A percentile compares a stretch with the other conserved stretches of the same genome.
phyloP scores from a whole-genome alignment of 2,797 vertebrate species.

The Epinephelus coioides region DNA sequence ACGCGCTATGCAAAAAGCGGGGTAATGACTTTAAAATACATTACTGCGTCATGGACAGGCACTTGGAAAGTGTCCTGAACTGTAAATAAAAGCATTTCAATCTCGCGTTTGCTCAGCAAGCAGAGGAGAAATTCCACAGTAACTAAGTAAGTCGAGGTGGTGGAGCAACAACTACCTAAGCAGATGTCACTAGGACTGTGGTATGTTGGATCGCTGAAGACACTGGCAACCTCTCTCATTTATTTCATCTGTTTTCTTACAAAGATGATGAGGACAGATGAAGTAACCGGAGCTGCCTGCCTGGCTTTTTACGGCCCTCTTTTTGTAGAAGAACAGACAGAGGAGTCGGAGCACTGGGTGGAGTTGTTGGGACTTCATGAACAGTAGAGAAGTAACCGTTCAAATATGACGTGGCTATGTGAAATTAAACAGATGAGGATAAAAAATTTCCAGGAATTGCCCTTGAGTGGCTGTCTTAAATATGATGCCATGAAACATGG shows the following conservation, averaged over 20 bases:
- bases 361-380: slow-evolving; percentile 58
- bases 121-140: slow-evolving; percentile 80
- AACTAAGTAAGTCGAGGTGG: slow-evolving; percentile 77
- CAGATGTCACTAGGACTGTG: slow-evolving; percentile 82
- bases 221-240: slow-evolving; percentile 72
- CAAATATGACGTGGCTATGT: slow-evolving; percentile 53
- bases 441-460: slow-evolving; percentile 55
- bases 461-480: slow-evolving; percentile 47
- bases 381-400: slow-evolving; percentile 49
- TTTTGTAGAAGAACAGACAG: slow-evolving; percentile 56
- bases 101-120: slow-evolving; percentile 70
- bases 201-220: slow-evolving; percentile 71
- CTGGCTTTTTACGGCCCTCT: slow-evolving; percentile 61
- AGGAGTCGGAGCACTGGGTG: slow-evolving; percentile 49
- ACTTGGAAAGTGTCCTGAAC: slow-evolving; percentile 77
- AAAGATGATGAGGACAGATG: slow-evolving; percentile 71
- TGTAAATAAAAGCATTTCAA: slow-evolving; percentile 86
- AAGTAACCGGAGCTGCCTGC: slow-evolving; percentile 71
- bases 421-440: slow-evolving; percentile 66
- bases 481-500: slow-evolving; percentile 59
- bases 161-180: slow-evolving; percentile 80
- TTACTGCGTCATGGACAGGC: slow-evolving; percentile 76
- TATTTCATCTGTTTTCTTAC: slow-evolving; percentile 75
- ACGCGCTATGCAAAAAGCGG: slow-evolving; percentile 60
- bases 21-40: slow-evolving; percentile 83